Conservation (phyloP, 2,888 invertebrate genomes). For the Holacanthella duospinosa region DNA sequence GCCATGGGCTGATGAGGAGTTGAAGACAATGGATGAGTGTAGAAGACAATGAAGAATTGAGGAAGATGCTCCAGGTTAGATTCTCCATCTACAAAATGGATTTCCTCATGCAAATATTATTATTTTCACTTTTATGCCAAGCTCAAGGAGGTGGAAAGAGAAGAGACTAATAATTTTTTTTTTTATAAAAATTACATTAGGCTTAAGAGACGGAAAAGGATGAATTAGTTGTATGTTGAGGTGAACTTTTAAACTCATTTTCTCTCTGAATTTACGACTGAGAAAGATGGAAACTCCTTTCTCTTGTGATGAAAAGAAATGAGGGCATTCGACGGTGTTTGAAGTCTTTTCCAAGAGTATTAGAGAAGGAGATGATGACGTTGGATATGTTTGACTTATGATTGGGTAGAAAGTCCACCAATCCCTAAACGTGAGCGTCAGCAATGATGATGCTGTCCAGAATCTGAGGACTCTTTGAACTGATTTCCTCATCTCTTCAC, state of each 20-base stretch:
- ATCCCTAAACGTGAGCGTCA: not conserved
- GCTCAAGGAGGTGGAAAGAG: not conserved
- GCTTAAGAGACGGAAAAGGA: conserved; percentile 28
- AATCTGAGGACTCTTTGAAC: not conserved
- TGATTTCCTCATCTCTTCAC: not conserved
- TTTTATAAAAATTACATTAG: conserved; percentile 35
- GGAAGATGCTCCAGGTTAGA: not conserved
- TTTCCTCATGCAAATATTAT: conserved; percentile 5
- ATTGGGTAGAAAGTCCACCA: not conserved
- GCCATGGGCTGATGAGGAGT: not conserved
- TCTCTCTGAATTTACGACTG: conserved; percentile 17
- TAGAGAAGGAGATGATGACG: not conserved
- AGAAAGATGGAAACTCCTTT: conserved; percentile 4
- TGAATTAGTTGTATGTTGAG: conserved; percentile 37
- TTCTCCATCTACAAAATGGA: conserved; percentile 5
- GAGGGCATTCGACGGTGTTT: not conserved
- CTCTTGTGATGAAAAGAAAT: not conserved
- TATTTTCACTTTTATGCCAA: not conserved
- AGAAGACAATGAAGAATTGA: too few relatives aligned
- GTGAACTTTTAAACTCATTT: conserved; percentile 19
- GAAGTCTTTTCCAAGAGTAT: not conserved
- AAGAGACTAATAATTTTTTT: not conserved
- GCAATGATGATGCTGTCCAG: not conserved
- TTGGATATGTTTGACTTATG: not conserved
- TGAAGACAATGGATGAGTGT: too few relatives aligned